Conservation (phyloP, 2,888 invertebrate genomes). For the Hetaerina titia region DNA sequence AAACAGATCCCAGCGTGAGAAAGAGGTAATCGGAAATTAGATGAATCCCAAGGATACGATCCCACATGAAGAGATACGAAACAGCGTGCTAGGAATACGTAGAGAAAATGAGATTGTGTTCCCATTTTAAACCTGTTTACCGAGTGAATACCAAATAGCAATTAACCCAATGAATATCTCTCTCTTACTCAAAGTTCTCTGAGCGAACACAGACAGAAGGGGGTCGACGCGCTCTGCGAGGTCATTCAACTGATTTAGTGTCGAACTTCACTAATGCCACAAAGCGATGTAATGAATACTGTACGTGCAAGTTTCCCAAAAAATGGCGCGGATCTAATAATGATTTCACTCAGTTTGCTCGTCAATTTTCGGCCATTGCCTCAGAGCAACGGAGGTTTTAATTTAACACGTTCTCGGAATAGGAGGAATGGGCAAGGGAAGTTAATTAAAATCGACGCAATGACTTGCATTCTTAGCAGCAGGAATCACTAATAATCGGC, state of each 20-base stretch:
- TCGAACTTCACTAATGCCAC: not conserved
- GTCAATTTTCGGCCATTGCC: not conserved
- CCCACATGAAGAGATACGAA: not conserved
- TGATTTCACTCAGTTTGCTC: not conserved
- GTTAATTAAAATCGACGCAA: not conserved
- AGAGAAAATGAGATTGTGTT: not conserved
- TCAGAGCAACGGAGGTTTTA: not conserved
- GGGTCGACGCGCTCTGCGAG: not conserved
- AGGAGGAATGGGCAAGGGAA: not conserved
- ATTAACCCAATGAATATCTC: not conserved
- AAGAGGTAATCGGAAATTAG: not conserved
- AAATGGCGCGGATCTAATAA: conserved; percentile 4
- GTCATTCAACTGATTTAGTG: not conserved
- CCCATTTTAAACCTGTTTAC: not conserved
- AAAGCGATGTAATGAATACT: not conserved
- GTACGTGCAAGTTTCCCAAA: not conserved
- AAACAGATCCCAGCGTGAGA: not conserved
- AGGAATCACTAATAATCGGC: not conserved
- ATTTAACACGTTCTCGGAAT: not conserved
- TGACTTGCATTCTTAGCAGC: not conserved
- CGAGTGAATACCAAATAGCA: not conserved
- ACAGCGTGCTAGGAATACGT: not conserved
- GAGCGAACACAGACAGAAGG: not conserved
- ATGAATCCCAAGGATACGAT: not conserved
- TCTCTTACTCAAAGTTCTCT: not conserved